These are phyloP conservation scores for Mesoclemmys tuberculata DNA, from an alignment of 2,113 vertebrate species.

Conservation along the genomic window DNA sequence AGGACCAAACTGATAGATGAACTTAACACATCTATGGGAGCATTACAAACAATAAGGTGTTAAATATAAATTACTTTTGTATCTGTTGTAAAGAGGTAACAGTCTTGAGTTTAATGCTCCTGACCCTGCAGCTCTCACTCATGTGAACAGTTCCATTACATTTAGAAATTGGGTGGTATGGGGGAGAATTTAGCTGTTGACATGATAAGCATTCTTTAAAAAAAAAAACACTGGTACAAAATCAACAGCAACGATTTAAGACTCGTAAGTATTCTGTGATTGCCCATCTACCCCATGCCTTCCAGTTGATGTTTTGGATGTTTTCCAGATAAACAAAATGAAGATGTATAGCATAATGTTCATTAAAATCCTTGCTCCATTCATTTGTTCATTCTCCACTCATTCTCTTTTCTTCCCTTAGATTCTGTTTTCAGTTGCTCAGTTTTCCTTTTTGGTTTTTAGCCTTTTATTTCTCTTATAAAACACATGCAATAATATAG, in stretches of 20 bases:
- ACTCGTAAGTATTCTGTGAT: background rate
- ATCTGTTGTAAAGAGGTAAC: background rate
- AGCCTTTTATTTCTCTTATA: background rate
- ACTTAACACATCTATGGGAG: background rate
- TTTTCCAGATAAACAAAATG: background rate
- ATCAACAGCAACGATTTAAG: background rate
- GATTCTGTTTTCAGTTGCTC: background rate
- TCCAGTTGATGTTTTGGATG: background rate
- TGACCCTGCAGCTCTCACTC: background rate
- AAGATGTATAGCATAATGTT: background rate
- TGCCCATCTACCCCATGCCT: background rate
- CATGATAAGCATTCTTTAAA: background rate
- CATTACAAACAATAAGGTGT: background rate
- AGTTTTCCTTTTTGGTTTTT: background rate
- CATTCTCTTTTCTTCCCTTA: background rate
- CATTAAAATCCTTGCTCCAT: background rate
- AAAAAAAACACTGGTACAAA: background rate
- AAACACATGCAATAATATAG: background rate
- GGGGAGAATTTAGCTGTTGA: background rate
- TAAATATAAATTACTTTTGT: background rate
- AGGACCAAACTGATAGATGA: background rate
- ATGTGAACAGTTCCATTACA: background rate
- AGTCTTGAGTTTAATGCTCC: fast-evolving
- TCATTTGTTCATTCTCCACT: background rate
- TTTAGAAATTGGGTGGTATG: background rate